Evolutionary conservation across 2,888 invertebrate species (phyloP), one percentile per base, ranked within the genome.

Genomic region (Lucinisca nassula): DNA sequence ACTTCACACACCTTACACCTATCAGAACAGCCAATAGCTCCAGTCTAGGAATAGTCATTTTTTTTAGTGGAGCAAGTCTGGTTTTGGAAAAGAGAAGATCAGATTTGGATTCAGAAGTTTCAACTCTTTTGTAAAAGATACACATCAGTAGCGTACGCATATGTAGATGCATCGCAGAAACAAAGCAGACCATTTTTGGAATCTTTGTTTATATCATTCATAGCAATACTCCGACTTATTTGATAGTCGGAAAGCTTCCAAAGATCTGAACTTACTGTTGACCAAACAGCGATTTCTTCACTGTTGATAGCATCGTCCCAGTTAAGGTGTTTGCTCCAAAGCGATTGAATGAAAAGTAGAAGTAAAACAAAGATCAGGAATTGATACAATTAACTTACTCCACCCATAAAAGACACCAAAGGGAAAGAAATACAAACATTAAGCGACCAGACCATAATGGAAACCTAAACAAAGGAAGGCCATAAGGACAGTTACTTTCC

Each of bases 271-370:
- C n/a, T 51, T 12, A 51, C 21, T 21, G 51, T 21, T 51, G n/a
- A 51, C 78, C 78, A 67, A n/a, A 21, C 38, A 27, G 0, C 21
- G 3, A 27, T 21, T 38, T 78, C 61, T 78, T 78, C 37, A 37
- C 17, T 17, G 10, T 14, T 17, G 32, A 70, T 37, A 14, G 32
- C 3, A 1, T 79, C 79, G 35, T 79, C 79, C 79, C 70, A 79
- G 2, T 79, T 30, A 45, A 67, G 38, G 4, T 45, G 35, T 79
- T 79, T 37, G 21, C 12, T 79, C 79, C 79, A 79, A 17, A 79
- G 38, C n/a, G 17, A n/a, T 30, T 79, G 79, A 14, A 79, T 0
- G 10, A 79, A 17, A 0, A 79, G n/a, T n/a, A n/a, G n/a, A n/a
- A n/a, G n/a, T n/a, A n/a, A n/a, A n/a, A n/a, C n/a, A n/a, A n/a